These are phyloP conservation scores for Lycia hirtaria DNA, from an alignment of 2,888 invertebrate genomes.

Conservation along the genomic window DNA sequence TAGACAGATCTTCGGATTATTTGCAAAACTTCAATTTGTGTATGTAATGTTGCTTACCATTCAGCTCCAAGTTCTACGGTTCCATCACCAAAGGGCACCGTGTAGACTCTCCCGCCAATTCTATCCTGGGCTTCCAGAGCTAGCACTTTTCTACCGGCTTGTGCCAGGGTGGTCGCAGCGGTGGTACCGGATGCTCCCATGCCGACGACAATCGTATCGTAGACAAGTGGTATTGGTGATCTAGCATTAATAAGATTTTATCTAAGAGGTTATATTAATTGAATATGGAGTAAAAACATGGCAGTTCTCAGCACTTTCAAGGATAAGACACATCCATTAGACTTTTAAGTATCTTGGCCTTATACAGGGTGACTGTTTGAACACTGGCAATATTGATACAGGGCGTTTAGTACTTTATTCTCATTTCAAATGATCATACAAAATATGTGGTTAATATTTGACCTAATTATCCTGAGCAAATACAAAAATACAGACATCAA, in stretches of 20 bases:
- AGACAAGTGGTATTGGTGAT: conserved; percentile 44
- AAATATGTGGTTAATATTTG: too few species aligned
- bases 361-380: too few species aligned
- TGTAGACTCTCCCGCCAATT: conserved; percentile 68
- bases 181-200: conserved; percentile 66
- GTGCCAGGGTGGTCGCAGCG: conserved; percentile 59
- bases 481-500: too few species aligned
- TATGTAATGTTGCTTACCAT: conserved; percentile 68
- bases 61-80: conserved; percentile 72
- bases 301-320: not conserved
- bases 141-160: conserved; percentile 62
- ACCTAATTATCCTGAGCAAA: too few species aligned
- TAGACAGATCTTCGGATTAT: too few species aligned
- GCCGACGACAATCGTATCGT: conserved; percentile 70
- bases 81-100: conserved; percentile 67
- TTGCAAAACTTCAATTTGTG: too few species aligned
- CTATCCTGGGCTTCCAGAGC: conserved; percentile 66
- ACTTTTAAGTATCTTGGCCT: too few species aligned
- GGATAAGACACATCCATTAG: too few species aligned
- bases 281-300: not conserved
- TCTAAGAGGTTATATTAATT: not conserved
- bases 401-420: too few species aligned
- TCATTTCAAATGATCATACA: too few species aligned
- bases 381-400: too few species aligned
- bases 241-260: conserved; percentile 40